A percentile compares a stretch with the other conserved stretches of the same genome.
Conservation (phyloP, 2,797 vertebrate species). For the Rhincodon typus region DNA sequence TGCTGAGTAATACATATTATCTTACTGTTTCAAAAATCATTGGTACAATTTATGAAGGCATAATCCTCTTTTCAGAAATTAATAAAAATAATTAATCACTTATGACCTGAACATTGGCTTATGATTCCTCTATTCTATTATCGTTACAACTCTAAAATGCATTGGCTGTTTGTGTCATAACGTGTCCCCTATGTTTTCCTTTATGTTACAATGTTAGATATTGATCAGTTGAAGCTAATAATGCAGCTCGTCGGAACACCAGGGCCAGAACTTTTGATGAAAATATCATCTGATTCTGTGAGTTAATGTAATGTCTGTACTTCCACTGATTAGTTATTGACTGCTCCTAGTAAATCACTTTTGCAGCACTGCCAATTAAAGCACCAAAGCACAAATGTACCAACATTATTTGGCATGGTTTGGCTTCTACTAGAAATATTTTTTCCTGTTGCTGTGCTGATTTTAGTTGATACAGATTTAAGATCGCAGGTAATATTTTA, state of each 20-base stretch:
- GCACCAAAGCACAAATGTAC: constrained; percentile 25
- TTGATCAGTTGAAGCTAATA: constrained; percentile 99
- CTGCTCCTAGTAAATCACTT: constrained; percentile 9
- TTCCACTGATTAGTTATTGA: constrained; percentile 25
- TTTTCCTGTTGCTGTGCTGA: neutral
- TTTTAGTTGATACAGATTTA: constrained; percentile 26
- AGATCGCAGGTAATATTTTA: neutral
- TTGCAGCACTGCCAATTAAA: constrained; percentile 16
- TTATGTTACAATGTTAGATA: constrained; percentile 88
- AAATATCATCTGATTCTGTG: constrained; percentile 96
- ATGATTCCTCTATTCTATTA: constrained; percentile 21
- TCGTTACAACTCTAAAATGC: constrained; percentile 36
- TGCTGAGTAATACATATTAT: neutral
- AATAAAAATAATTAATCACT: neutral
- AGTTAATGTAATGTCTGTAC: constrained; percentile 58
- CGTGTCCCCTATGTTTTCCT: constrained; percentile 79
- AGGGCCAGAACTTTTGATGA: constrained; percentile 91
- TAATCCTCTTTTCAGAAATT: neutral
- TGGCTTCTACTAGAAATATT: constrained; percentile 23
- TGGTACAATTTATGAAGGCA: neutral
- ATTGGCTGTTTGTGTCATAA: constrained; percentile 34
- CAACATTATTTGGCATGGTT: constrained; percentile 36
- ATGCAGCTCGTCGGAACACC: constrained; percentile 91
- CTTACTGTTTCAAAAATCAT: neutral
- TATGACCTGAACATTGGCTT: neutral